Evolutionary conservation across 2,113 vertebrate species (phyloP).

Genomic region (Neofelis nebulosa): DNA sequence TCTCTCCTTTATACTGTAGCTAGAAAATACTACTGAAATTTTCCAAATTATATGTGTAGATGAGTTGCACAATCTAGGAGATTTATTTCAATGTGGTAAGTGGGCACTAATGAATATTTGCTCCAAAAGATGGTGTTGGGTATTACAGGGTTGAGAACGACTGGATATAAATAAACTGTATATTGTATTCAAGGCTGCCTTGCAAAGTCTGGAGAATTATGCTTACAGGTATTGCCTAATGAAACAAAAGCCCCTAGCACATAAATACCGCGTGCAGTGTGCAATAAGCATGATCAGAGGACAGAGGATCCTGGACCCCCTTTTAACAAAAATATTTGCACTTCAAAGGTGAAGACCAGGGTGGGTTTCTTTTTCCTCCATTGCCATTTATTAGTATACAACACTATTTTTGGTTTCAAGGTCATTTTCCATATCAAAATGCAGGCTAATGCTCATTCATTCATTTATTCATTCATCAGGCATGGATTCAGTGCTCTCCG

Average conservation of each 20-base stretch:
- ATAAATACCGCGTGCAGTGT: neutral
- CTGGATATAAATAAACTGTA: neutral
- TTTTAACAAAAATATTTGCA: neutral
- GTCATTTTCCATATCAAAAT: neutral
- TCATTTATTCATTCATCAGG: neutral
- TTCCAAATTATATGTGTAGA: neutral
- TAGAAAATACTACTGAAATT: neutral
- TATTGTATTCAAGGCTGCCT: neutral
- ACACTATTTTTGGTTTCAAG: neutral
- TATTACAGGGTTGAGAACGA: neutral
- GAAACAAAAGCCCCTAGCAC: neutral
- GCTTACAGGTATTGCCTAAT: neutral
- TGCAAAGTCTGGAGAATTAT: neutral
- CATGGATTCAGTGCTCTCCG: neutral
- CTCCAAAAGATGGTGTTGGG: neutral
- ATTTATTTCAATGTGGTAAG: neutral
- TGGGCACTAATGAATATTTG: neutral
- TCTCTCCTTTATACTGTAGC: neutral
- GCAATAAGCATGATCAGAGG: neutral
- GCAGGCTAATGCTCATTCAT: neutral
- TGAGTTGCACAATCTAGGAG: neutral
- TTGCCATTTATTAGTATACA: neutral
- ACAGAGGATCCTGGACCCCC: neutral
- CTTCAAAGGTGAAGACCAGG: neutral
- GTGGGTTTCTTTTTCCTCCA: neutral